A percentile compares a stretch with the other conserved stretches of the same genome.
phyloP scores from a whole-genome alignment of 2,888 invertebrate genomes.

The Patella pellucida region DNA sequence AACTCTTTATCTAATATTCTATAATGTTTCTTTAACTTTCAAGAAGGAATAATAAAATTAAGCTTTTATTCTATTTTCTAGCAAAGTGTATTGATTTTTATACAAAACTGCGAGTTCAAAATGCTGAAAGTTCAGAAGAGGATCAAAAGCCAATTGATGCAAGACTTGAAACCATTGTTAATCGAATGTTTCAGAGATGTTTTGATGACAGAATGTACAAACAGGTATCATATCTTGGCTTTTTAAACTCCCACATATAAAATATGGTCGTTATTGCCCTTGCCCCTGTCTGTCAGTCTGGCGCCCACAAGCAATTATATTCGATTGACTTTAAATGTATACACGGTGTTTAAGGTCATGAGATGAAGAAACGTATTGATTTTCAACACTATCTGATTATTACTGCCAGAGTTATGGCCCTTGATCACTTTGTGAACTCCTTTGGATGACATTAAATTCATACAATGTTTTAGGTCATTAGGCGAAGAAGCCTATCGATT shows the following conservation, averaged over 20 bases:
- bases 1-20: too few species aligned
- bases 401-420: too few species aligned
- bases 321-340: not conserved
- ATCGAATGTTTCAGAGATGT: constrained; percentile 97
- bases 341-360: too few species aligned
- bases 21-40: not conserved
- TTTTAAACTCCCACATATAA: not conserved
- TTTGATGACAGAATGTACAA: constrained; percentile 94
- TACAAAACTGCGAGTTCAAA: constrained; percentile 84
- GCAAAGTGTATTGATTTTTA: constrained; percentile 98
- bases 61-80: constrained; percentile 62
- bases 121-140: constrained; percentile 80
- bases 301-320: not conserved
- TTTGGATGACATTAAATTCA: too few species aligned
- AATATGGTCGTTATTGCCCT: not conserved
- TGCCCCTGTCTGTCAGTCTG: not conserved
- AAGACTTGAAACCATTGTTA: constrained; percentile 89
- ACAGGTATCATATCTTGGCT: constrained; percentile 74
- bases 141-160: constrained; percentile 71
- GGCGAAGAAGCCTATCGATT: too few species aligned
- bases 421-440: too few species aligned
- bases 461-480: too few species aligned
- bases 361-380: too few species aligned
- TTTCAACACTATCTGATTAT: too few species aligned
- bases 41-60: not conserved